These are phyloP conservation scores for Nothoprocta pentlandii DNA, from an alignment of 2,113 vertebrate species.

Conservation along the genomic window DNA sequence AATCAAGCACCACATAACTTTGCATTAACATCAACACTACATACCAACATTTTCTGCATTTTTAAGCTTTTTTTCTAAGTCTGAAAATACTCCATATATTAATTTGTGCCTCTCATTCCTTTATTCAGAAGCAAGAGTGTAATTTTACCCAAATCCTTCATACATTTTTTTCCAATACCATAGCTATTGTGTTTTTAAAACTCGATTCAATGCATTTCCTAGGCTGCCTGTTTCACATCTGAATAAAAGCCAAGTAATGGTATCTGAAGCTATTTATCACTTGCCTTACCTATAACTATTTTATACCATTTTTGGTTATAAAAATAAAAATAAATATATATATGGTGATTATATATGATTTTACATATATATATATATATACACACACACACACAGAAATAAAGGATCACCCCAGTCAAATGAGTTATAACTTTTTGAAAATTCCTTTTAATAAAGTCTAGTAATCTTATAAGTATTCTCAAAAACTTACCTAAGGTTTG, in stretches of 20 bases:
- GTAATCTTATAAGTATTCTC: background rate
- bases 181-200: background rate
- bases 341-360: no score
- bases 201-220: background rate
- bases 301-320: background rate
- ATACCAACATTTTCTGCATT: background rate
- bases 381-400: background rate
- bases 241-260: background rate
- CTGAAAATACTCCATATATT: background rate
- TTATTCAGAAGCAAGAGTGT: background rate
- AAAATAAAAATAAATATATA: background rate
- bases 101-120: background rate
- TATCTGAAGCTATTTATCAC: background rate
- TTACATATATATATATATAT: no score
- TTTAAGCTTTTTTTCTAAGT: background rate
- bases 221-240: background rate
- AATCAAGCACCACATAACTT: background rate
- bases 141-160: background rate
- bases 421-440: background rate
- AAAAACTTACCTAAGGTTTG: constrained; percentile 88
- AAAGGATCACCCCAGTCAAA: background rate
- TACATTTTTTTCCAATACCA: background rate
- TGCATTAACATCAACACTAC: background rate
- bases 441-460: background rate
- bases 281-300: background rate